Evolutionary conservation across 1,140 invertebrate genomes (phyloP).

Genomic region (Campoletis sonorensis): DNA sequence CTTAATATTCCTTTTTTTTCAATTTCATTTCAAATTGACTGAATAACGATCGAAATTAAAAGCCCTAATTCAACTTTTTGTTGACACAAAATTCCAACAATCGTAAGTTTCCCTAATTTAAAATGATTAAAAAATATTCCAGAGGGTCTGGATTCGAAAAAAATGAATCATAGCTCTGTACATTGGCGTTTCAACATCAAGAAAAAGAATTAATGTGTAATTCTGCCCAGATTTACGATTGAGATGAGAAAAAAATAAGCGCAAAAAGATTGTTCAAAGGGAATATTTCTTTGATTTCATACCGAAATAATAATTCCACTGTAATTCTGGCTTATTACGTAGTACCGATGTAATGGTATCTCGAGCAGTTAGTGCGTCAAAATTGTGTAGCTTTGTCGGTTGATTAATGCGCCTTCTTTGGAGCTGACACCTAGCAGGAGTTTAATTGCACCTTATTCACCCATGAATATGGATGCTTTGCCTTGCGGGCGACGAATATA

Average conservation of each 20-base stretch:
- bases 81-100: no score
- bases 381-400: conserved; percentile 71
- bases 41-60: no score
- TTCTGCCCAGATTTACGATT: conserved; percentile 21
- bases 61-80: no score
- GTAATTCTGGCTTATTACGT: conserved; percentile 71
- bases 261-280: not conserved
- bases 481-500: conserved; percentile 63
- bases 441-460: conserved; percentile 77
- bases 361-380: conserved; percentile 71
- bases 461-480: conserved; percentile 76
- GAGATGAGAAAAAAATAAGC: conserved; percentile 8
- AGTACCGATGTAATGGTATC: conserved; percentile 70
- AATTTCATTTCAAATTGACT: no score
- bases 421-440: conserved; percentile 73
- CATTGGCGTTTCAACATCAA: not conserved
- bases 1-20: no score
- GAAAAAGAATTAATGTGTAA: not conserved
- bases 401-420: conserved; percentile 73
- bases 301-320: conserved; percentile 65
- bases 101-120: no score
- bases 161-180: not conserved
- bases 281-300: conserved; percentile 48
- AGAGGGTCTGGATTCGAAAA: no score
- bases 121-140: no score